Evolutionary conservation across 2,888 invertebrate species (phyloP).

Genomic region (Perithous albicinctus): DNA sequence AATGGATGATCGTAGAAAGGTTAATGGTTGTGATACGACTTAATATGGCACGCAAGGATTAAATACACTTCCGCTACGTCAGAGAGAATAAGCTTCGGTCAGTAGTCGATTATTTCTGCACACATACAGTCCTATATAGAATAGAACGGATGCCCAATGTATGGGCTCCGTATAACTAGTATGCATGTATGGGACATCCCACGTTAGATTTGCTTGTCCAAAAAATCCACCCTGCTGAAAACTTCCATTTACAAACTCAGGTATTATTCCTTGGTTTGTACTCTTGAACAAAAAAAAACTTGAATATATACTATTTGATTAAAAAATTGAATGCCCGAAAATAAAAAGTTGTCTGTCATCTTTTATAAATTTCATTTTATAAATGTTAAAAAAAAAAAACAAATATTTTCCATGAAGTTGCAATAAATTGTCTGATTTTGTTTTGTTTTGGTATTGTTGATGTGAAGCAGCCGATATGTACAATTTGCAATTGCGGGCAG

Average conservation of each 20-base stretch:
- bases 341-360: too few species aligned
- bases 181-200: slow-evolving; percentile 2
- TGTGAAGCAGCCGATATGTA: slow-evolving; percentile 11
- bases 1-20: neutral
- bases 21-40: neutral
- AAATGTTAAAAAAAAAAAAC: neutral
- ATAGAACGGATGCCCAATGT: slow-evolving; percentile 5
- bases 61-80: slow-evolving; percentile 1
- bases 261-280: neutral
- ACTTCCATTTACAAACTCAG: neutral
- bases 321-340: too few species aligned
- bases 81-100: neutral
- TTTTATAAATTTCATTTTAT: too few species aligned
- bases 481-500: slow-evolving; percentile 43
- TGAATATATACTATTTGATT: too few species aligned
- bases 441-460: neutral
- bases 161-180: slow-evolving; percentile 13
- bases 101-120: slow-evolving; percentile 20
- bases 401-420: neutral
- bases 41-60: neutral
- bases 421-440: neutral
- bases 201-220: neutral
- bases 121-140: slow-evolving; percentile 25
- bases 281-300: too few species aligned
- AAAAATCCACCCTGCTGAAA: neutral